Conservation (phyloP, 64 coral and sea anemone genomes). For the Pocillopora damicornis region DNA sequence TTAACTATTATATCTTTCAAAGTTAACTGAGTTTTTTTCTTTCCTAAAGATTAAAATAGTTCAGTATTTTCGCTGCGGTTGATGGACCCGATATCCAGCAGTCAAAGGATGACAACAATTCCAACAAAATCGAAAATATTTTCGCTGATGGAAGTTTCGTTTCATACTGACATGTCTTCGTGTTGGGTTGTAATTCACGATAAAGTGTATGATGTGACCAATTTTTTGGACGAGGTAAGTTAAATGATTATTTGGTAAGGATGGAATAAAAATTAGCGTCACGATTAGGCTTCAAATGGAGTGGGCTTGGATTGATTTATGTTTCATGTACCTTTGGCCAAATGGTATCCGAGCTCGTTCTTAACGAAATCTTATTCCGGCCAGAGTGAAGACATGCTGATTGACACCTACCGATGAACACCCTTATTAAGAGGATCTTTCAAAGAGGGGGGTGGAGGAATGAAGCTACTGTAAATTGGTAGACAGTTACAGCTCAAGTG, state of each 20-base stretch:
- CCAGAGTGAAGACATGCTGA: too few relatives aligned
- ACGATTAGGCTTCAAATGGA: too few relatives aligned
- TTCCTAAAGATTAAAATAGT: neutral
- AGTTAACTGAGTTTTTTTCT: neutral
- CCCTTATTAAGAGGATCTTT: too few relatives aligned
- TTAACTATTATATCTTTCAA: neutral
- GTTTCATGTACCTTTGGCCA: too few relatives aligned
- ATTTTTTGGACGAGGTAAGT: slow-evolving; percentile 52
- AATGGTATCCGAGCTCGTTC: too few relatives aligned
- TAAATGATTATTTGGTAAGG: neutral
- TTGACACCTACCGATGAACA: too few relatives aligned
- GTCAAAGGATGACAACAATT: neutral
- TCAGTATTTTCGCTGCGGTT: neutral
- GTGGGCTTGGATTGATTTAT: too few relatives aligned
- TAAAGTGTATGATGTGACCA: slow-evolving; percentile 50
- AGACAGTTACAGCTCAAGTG: too few relatives aligned
- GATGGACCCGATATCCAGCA: neutral
- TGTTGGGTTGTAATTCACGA: slow-evolving; percentile 54
- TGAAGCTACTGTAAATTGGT: too few relatives aligned
- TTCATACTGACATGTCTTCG: slow-evolving; percentile 24
- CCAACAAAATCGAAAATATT: neutral
- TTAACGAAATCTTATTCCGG: too few relatives aligned
- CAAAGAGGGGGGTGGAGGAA: too few relatives aligned
- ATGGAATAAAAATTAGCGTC: too few relatives aligned
- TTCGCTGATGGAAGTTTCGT: slow-evolving; percentile 36